phyloP scores from a whole-genome alignment of 2,797 vertebrate species.

The Spinibarbus caldwelli region DNA sequence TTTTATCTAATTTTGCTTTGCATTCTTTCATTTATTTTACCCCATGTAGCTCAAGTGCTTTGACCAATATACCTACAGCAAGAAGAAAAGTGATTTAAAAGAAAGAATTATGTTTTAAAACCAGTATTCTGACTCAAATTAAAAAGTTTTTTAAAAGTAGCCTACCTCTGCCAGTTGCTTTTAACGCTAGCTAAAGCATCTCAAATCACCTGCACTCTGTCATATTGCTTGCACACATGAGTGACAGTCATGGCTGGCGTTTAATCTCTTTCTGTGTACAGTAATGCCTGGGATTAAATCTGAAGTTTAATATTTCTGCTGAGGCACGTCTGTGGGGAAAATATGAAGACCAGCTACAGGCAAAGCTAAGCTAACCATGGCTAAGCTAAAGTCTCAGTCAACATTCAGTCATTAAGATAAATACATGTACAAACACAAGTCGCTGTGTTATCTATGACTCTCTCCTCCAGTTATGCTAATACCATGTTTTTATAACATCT shows the following conservation, averaged over 20 bases:
- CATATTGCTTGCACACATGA: neutral
- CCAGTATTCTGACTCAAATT: neutral
- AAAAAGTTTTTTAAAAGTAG: neutral
- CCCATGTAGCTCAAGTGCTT: neutral
- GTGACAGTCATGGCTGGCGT: slow-evolving; percentile 17
- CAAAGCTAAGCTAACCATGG: neutral
- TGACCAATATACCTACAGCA: slow-evolving; percentile 7
- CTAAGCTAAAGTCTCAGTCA: slow-evolving; percentile 30
- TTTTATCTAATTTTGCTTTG: neutral
- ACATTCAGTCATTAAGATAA: slow-evolving; percentile 35
- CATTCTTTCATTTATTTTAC: neutral
- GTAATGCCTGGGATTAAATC: slow-evolving; percentile 42
- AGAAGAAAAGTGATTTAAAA: neutral
- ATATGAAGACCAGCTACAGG: neutral
- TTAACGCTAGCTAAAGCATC: neutral
- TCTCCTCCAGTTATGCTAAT: neutral
- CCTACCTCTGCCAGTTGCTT: neutral
- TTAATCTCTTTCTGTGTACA: slow-evolving; percentile 44
- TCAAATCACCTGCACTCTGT: neutral
- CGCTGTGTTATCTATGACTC: neutral
- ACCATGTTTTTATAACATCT: neutral
- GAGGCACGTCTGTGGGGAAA: neutral
- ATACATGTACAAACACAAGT: neutral
- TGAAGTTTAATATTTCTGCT: slow-evolving; percentile 36
- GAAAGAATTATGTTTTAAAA: neutral